phyloP scores from a whole-genome alignment of 2,113 vertebrate species.

The Silurus asotus region DNA sequence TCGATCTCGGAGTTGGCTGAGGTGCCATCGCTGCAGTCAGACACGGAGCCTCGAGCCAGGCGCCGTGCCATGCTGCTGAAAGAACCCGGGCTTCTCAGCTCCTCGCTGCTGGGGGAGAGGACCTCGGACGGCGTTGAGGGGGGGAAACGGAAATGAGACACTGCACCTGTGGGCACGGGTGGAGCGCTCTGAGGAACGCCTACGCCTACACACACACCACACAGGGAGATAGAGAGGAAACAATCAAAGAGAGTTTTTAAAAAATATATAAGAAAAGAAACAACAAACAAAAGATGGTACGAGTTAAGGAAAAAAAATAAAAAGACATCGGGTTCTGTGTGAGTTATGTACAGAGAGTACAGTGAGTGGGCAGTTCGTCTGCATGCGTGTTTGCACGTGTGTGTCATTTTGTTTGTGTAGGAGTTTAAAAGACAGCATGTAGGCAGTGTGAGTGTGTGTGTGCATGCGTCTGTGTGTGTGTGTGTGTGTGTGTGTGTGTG shows the following conservation, averaged over 20 bases:
- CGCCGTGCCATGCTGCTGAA: constrained; percentile 79
- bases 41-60: constrained; percentile 83
- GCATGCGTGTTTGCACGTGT: constrained; percentile 18
- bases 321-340: background rate
- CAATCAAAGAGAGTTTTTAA: background rate
- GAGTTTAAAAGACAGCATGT: constrained; percentile 34
- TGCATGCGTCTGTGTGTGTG: background rate
- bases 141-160: constrained; percentile 87
- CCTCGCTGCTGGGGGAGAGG: constrained; percentile 84
- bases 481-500: constrained; percentile 4
- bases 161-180: constrained; percentile 80
- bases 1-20: constrained; percentile 86
- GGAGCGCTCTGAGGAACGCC: constrained; percentile 88
- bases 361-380: constrained; percentile 30
- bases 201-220: constrained; percentile 68
- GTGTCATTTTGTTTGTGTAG: constrained; percentile 34
- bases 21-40: constrained; percentile 89
- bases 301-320: background rate
- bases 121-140: constrained; percentile 84
- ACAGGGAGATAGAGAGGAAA: constrained; percentile 2
- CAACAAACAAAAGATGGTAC: constrained; percentile 26
- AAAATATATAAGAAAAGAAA: constrained; percentile 20
- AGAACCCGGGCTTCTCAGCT: constrained; percentile 82
- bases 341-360: constrained; percentile 15
- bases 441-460: constrained; percentile 15